Evolutionary conservation across 2,113 vertebrate genomes (phyloP), one percentile per base, ranked within the genome.

Genomic region (Sorex araneus): DNA sequence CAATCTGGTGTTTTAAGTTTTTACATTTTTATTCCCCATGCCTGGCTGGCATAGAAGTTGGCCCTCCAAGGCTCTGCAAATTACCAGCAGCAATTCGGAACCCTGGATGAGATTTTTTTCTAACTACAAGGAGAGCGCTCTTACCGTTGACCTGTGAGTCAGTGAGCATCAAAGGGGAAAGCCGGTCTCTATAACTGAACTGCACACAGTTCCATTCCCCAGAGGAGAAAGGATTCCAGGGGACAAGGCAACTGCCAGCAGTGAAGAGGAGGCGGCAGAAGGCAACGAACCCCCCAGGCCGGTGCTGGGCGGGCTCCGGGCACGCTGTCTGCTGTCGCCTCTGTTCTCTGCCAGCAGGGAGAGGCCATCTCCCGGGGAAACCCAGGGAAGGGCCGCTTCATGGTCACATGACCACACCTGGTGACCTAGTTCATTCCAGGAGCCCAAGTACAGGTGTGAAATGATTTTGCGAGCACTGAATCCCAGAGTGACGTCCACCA

Each of bases 391-490:
- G 60, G n/a, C 18, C 28, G 40, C 77, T 83, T 25, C 21, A 7
- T 67, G 57, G 81, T 71, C 27, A 63, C 0, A 12, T 78, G 36
- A 71, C 91, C 93, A 81, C 3, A 3, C 43, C 73, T 60, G 11
- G 60, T 83, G 92, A 79, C 54, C 54, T 67, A 36, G 74, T 90
- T 67, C 32, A 74, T 90, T 91, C 32, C 34, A 32, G 63, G 87
- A 87, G 32, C 70, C 27, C 64, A 91, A 77, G 93, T 94, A 60
- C 40, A 78, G 54, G n/a, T 86, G 54, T 89, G 84, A 94, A 84
- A 92, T 94, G 34, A 60, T 96, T 89, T 94, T 73, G 78, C 30
- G 47, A 78, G 84, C 18, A 92, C 54, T 34, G 89, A 69, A 75
- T 95, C 73, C 92, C 73, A 89, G 74, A 64, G n/a, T 92, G 63